Percentiles rank a stretch among this genome's conserved stretches.
These are phyloP conservation scores for Hyaena hyaena DNA, from an alignment of 2,113 vertebrate species.

Conservation along the genomic window DNA sequence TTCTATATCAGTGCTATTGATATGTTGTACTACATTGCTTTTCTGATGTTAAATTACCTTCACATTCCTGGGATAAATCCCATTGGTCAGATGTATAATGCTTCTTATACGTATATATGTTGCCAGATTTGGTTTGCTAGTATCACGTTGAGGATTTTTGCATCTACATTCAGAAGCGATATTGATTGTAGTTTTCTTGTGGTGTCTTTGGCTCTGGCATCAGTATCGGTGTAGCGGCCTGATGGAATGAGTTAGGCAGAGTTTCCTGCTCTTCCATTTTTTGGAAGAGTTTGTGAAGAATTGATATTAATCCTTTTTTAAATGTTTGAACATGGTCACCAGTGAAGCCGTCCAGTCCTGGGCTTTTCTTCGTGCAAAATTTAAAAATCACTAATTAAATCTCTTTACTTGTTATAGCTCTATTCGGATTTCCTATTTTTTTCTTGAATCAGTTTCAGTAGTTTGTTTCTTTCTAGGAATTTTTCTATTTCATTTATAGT, in stretches of 20 bases:
- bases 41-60: conserved; percentile 2
- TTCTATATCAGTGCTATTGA: neutral
- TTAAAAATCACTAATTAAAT: neutral
- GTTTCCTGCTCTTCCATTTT: neutral
- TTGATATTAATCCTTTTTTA: conserved; percentile 27
- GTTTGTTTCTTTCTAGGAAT: neutral
- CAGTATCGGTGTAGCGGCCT: neutral
- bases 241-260: neutral
- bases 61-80: neutral
- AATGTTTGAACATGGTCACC: neutral
- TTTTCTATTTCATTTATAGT: conserved; percentile 16
- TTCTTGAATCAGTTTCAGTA: neutral
- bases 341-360: neutral
- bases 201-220: conserved; percentile 8
- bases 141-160: conserved; percentile 8
- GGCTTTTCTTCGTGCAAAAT: neutral
- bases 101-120: neutral
- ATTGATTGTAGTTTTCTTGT: neutral
- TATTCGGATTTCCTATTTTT: neutral
- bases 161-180: neutral
- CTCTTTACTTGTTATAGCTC: neutral
- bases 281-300: neutral
- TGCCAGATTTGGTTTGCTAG: neutral
- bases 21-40: neutral
- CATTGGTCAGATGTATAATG: neutral